These are phyloP conservation scores for Tapera naevia DNA, from an alignment of 2,797 vertebrate species.

Conservation along the genomic window DNA sequence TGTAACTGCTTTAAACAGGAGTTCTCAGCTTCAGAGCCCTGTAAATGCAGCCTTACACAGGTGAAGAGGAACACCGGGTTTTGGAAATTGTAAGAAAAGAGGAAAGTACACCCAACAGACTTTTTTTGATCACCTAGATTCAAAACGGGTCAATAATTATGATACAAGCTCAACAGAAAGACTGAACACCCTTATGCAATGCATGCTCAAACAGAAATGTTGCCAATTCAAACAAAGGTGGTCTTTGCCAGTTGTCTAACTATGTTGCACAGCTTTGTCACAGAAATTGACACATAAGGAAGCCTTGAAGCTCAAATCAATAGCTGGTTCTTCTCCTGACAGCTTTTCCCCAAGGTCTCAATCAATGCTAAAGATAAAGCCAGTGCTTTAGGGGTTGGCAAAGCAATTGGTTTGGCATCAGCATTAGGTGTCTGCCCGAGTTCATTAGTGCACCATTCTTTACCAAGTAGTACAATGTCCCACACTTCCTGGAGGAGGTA, in stretches of 20 bases:
- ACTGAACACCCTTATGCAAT: not conserved
- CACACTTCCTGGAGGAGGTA: not conserved
- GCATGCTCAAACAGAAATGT: fast-evolving
- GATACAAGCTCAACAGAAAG: not conserved
- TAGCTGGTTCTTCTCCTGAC: not conserved
- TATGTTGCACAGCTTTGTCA: not conserved
- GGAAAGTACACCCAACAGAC: not conserved
- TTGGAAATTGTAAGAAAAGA: not conserved
- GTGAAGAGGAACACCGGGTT: not conserved
- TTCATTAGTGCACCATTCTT: not conserved
- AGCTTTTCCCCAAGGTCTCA: not conserved
- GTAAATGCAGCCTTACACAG: not conserved
- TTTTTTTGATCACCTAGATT: not conserved
- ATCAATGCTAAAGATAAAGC: not conserved
- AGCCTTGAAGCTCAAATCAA: not conserved
- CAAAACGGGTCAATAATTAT: not conserved
- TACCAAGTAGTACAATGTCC: not conserved
- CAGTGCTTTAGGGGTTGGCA: not conserved
- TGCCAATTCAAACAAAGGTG: not conserved
- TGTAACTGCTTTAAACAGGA: not conserved
- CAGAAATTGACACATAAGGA: not conserved
- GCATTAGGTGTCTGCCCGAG: not conserved
- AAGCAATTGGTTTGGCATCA: not conserved
- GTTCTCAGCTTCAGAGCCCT: not conserved
- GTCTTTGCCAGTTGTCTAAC: not conserved